Evolutionary conservation across 2,888 invertebrate genomes (phyloP).

Genomic region (Pachymerium ferrugineum): DNA sequence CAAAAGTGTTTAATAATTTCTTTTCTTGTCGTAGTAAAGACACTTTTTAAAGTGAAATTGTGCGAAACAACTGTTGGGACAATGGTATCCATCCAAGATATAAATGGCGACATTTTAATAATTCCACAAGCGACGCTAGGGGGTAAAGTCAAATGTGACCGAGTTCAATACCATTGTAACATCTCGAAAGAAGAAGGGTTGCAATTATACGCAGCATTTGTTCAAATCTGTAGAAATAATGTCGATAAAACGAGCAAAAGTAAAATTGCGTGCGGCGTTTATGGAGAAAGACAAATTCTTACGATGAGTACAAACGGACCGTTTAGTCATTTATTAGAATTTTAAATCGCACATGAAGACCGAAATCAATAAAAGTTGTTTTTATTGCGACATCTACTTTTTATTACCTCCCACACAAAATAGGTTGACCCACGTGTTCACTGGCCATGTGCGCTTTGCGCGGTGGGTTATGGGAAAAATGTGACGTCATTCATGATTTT

Average conservation of each 20-base stretch:
- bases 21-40: slow-evolving; percentile 40
- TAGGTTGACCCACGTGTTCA: not conserved
- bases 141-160: slow-evolving; percentile 48
- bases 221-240: slow-evolving; percentile 35
- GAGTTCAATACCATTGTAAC: slow-evolving; percentile 50
- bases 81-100: slow-evolving; percentile 44
- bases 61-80: slow-evolving; percentile 43
- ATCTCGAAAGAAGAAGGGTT: slow-evolving; percentile 47
- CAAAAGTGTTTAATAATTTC: not conserved
- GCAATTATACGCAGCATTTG: slow-evolving; percentile 43
- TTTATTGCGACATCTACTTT: not conserved
- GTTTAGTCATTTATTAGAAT: slow-evolving; percentile 46
- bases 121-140: slow-evolving; percentile 51
- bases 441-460: not conserved
- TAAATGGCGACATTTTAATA: slow-evolving; percentile 49
- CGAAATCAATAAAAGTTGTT: not conserved
- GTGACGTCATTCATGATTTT: not conserved
- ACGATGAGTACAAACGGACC: slow-evolving; percentile 48
- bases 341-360: slow-evolving; percentile 37
- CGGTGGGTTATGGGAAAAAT: not conserved
- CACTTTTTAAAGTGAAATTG: slow-evolving; percentile 42
- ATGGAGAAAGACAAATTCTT: slow-evolving; percentile 49
- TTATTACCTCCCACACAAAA: not conserved
- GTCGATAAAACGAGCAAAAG: slow-evolving; percentile 40
- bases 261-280: slow-evolving; percentile 44